phyloP scores from a whole-genome alignment of 2,113 vertebrate species.

The Romanogobio albipinnatus region DNA sequence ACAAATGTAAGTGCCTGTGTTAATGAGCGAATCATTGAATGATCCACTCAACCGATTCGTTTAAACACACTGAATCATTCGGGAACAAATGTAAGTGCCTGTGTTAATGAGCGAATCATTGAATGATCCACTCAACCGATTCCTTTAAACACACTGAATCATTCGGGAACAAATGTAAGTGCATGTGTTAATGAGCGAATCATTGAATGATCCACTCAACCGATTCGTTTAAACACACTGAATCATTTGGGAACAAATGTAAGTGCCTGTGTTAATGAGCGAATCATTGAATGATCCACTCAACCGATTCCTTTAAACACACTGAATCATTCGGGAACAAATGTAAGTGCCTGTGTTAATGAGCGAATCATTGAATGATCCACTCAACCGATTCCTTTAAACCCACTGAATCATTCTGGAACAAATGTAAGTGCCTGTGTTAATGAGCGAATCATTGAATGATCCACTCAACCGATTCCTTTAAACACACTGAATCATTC shows the following conservation, averaged over 20 bases:
- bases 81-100: background rate
- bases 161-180: background rate
- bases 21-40: too few relatives aligned
- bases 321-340: background rate
- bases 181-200: too few relatives aligned
- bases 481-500: too few relatives aligned
- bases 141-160: background rate
- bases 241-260: background rate
- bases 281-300: background rate
- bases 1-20: background rate
- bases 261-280: too few relatives aligned
- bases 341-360: too few relatives aligned
- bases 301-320: background rate
- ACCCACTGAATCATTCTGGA: too few relatives aligned
- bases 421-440: background rate
- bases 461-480: background rate
- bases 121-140: background rate
- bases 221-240: background rate
- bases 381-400: background rate
- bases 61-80: too few relatives aligned
- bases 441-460: too few relatives aligned
- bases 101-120: too few relatives aligned
- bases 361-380: too few relatives aligned
- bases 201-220: background rate
- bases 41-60: background rate